These are phyloP conservation scores for Bufo bufo DNA, from an alignment of 2,113 vertebrate species.

Conservation along the genomic window DNA sequence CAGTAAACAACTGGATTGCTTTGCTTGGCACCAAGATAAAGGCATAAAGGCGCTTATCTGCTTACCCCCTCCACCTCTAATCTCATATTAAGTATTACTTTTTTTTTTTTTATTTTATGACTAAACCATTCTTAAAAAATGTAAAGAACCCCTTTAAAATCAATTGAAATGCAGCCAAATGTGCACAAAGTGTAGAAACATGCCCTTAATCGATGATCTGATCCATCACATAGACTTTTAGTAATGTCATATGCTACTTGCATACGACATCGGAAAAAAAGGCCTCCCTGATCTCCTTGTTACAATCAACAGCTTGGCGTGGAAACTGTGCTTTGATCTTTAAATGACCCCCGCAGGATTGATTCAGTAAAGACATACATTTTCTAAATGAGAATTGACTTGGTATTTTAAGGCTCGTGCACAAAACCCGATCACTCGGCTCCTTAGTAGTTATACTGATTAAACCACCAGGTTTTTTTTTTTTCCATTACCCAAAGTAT, in stretches of 20 bases:
- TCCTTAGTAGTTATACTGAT: conserved; percentile 45
- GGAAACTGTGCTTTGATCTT: conserved; percentile 49
- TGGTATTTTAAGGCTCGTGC: conserved; percentile 44
- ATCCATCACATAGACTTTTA: neutral
- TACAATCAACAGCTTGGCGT: conserved; percentile 36
- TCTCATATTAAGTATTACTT: too few relatives aligned
- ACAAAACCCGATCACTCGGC: conserved; percentile 50
- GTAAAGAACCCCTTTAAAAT: neutral
- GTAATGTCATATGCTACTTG: neutral
- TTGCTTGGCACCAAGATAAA: too few relatives aligned
- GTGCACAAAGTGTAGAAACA: neutral
- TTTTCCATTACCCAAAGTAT: conserved; percentile 33
- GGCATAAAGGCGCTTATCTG: too few relatives aligned
- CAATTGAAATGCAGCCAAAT: neutral
- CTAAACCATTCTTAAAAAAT: neutral
- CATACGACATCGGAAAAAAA: neutral
- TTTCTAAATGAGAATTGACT: conserved; percentile 58
- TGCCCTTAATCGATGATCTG: neutral
- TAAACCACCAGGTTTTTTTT: neutral
- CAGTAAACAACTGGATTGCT: too few relatives aligned
- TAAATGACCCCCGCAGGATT: conserved; percentile 54
- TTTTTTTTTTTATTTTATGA: neutral
- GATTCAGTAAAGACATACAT: conserved; percentile 57
- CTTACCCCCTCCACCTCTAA: too few relatives aligned
- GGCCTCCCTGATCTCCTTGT: conserved; percentile 22